Evolutionary conservation across 2,888 invertebrate genomes (phyloP).

Genomic region (Cheilosia vernalis): DNA sequence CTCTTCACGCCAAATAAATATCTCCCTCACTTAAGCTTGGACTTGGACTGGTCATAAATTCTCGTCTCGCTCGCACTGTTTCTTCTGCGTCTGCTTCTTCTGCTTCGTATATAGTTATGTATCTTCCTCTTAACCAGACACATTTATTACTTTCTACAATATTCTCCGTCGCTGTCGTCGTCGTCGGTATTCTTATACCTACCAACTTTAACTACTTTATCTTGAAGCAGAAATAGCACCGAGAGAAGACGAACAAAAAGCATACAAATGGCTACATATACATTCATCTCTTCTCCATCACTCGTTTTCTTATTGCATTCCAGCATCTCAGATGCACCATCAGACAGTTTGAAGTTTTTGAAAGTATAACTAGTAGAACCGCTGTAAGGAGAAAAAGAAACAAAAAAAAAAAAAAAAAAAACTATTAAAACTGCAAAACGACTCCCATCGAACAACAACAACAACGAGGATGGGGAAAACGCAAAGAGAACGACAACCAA

Average conservation of each 20-base stretch:
- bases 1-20: constrained; percentile 56
- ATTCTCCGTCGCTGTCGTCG: constrained; percentile 12
- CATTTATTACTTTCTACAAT: constrained; percentile 66
- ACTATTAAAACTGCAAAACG: not conserved
- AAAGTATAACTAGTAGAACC: not conserved
- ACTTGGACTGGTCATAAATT: constrained; percentile 56
- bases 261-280: constrained; percentile 7
- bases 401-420: not conserved
- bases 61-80: constrained; percentile 29
- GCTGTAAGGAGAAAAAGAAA: not conserved
- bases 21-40: constrained; percentile 32
- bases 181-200: constrained; percentile 39
- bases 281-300: constrained; percentile 35
- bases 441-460: not conserved
- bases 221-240: constrained; percentile 39
- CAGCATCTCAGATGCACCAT: constrained; percentile 39
- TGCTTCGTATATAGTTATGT: too few species aligned
- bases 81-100: not conserved
- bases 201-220: constrained; percentile 64
- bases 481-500: too few species aligned
- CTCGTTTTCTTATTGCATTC: constrained; percentile 30
- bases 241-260: not conserved
- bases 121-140: constrained; percentile 35
- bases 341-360: constrained; percentile 10
- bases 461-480: constrained; percentile 19